Conservation (phyloP, 2,797 vertebrate genomes). For the Limosa lapponica region DNA sequence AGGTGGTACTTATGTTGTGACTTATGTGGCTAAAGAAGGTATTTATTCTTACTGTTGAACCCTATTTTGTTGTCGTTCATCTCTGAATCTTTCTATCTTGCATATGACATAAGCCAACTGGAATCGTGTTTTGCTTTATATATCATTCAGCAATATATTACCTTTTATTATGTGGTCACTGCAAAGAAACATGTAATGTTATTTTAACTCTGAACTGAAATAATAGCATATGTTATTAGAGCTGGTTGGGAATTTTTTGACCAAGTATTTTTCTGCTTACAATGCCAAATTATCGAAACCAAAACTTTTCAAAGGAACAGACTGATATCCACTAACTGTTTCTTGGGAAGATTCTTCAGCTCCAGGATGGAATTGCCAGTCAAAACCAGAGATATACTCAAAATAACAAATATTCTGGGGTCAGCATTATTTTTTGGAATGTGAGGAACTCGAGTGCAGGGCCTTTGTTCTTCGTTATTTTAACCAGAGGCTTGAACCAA, state of each 20-base stretch:
- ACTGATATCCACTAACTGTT: background rate
- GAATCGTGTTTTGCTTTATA: constrained; percentile 17
- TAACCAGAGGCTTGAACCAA: background rate
- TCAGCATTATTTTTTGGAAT: background rate
- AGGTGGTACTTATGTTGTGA: constrained; percentile 41
- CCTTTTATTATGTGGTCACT: background rate
- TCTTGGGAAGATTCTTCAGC: background rate
- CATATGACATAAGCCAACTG: background rate
- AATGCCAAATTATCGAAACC: background rate
- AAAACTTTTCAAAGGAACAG: background rate
- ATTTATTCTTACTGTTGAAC: constrained; percentile 43
- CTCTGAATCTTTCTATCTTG: constrained; percentile 8
- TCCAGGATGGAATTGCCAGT: background rate
- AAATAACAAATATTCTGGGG: background rate
- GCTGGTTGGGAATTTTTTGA: constrained; percentile 61
- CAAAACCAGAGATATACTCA: background rate
- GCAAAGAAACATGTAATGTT: constrained; percentile 21
- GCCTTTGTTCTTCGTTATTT: background rate
- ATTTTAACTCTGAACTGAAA: constrained; percentile 15
- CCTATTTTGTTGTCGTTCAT: background rate
- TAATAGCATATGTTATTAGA: constrained; percentile 14
- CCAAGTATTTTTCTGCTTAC: background rate
- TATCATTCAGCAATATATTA: background rate
- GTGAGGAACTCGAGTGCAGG: background rate
- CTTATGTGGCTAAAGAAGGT: constrained; percentile 45